A percentile compares a stretch with the other conserved stretches of the same genome.
phyloP scores from a whole-genome alignment of 2,113 vertebrate genomes.

The Promerops cafer region DNA sequence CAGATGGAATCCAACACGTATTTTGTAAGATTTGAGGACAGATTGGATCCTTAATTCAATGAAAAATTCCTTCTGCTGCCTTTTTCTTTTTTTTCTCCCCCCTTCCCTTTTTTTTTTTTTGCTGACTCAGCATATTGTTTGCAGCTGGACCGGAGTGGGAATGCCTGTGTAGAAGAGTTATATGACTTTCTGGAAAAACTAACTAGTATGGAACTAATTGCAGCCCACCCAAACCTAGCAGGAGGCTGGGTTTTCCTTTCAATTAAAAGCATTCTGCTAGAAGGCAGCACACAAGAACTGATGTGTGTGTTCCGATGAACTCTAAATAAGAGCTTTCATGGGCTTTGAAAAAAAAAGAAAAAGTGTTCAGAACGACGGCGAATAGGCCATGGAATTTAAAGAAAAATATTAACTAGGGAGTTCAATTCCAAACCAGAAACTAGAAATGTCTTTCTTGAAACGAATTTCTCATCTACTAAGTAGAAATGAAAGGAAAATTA shows the following conservation, averaged over 20 bases:
- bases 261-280: conserved; percentile 53
- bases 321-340: background rate
- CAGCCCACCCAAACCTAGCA: conserved; percentile 62
- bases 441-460: background rate
- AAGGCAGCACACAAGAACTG: conserved; percentile 11
- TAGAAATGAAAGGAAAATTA: background rate
- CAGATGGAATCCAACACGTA: background rate
- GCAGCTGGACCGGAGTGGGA: conserved; percentile 18
- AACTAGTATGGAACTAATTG: conserved; percentile 56
- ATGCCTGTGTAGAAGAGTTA: conserved; percentile 24
- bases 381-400: background rate
- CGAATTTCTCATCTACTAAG: background rate
- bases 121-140: conserved; percentile 47
- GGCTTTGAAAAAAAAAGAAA: background rate
- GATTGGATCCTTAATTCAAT: conserved; percentile 15
- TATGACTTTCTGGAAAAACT: conserved; percentile 51
- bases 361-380: background rate
- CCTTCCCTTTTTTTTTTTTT: background rate
- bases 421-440: background rate
- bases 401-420: background rate
- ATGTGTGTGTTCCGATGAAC: background rate
- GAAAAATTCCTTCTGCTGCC: conserved; percentile 2
- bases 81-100: background rate
- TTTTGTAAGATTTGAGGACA: conserved; percentile 38
- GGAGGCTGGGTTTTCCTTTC: conserved; percentile 36